phyloP scores from a whole-genome alignment of 2,113 vertebrate species.

The Thomomys bottae region DNA sequence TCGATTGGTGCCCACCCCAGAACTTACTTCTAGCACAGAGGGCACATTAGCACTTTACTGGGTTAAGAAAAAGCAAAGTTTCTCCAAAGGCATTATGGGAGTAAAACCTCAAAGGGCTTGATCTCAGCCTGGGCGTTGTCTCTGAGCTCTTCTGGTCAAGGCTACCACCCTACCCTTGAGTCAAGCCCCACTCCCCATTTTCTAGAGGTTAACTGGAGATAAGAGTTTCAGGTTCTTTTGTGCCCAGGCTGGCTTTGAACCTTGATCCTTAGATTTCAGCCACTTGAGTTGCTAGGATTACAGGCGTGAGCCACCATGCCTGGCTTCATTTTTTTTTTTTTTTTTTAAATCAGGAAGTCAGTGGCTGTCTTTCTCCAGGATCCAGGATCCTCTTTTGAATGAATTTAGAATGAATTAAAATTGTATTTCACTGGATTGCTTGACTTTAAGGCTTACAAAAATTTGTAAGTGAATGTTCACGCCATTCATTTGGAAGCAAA shows the following conservation, averaged over 20 bases:
- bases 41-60: not conserved
- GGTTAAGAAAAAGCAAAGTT: not conserved
- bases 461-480: not conserved
- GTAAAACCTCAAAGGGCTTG: not conserved
- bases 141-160: too few species aligned
- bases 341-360: not conserved
- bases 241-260: too few species aligned
- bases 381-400: not conserved
- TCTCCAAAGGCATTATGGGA: not conserved
- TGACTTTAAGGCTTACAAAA: not conserved
- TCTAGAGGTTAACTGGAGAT: too few species aligned
- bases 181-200: too few species aligned
- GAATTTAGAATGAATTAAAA: not conserved
- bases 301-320: too few species aligned
- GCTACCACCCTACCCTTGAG: too few species aligned
- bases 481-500: not conserved
- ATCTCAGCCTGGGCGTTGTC: too few species aligned
- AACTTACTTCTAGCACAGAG: not conserved
- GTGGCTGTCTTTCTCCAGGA: not conserved
- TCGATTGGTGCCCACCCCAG: fast-evolving
- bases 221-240: too few species aligned
- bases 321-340: constrained; percentile 18
- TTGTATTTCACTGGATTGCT: not conserved
- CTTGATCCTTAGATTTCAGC: too few species aligned
- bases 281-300: too few species aligned